Evolutionary conservation across 2,888 invertebrate species (phyloP).

Genomic region (Torymus texanus): DNA sequence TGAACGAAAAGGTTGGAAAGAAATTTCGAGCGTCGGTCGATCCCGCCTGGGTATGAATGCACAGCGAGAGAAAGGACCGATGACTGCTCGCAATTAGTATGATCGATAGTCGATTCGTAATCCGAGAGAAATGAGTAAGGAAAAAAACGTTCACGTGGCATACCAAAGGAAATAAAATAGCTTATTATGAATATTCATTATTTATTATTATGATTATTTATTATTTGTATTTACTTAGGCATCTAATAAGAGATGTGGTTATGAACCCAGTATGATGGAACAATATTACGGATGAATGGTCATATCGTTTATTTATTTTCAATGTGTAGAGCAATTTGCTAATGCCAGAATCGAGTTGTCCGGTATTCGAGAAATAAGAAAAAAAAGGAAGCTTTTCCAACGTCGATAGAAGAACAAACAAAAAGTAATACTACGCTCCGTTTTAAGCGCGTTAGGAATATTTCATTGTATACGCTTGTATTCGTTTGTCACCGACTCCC

Average conservation of each 20-base stretch:
- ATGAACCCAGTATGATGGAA: conserved; percentile 62
- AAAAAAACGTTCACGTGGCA: conserved; percentile 59
- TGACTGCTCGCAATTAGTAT: conserved; percentile 59
- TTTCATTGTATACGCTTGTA: conserved; percentile 15
- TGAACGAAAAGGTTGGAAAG: background rate
- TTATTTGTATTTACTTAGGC: conserved; percentile 59
- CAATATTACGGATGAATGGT: conserved; percentile 53
- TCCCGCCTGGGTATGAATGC: conserved; percentile 25
- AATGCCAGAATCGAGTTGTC: conserved; percentile 68
- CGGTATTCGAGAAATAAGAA: conserved; percentile 14
- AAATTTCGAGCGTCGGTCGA: conserved; percentile 22
- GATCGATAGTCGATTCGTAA: conserved; percentile 61
- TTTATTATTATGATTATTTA: conserved; percentile 63
- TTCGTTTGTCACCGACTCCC: conserved; percentile 5
- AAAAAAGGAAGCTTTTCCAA: background rate
- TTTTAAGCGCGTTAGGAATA: background rate
- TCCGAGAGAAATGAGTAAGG: conserved; percentile 52
- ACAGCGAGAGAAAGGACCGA: conserved; percentile 48
- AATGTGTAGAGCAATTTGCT: conserved; percentile 59
- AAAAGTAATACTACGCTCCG: background rate
- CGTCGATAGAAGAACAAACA: conserved; percentile 11
- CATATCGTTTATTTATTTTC: conserved; percentile 57
- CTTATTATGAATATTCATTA: conserved; percentile 65
- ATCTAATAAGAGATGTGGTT: conserved; percentile 63
- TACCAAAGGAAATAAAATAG: conserved; percentile 67